Base-by-base conservation (phyloP, 2,797 vertebrate genomes). In the Mormyrops attenuatus region DNA sequence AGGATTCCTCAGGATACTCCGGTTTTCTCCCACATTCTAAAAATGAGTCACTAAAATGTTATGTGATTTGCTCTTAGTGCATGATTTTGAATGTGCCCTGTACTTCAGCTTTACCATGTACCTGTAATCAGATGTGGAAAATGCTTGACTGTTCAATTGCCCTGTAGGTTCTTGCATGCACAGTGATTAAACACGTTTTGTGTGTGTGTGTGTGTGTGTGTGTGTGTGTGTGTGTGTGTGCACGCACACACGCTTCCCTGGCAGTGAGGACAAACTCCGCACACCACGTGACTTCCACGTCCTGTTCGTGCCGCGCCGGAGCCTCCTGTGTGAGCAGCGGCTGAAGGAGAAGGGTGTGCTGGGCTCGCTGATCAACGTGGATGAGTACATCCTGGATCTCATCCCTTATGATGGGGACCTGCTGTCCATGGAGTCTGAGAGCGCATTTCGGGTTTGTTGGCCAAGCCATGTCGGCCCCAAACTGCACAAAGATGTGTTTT, bases 371-470 rank as follows among this genome's bases (percentile, higher is more conserved):
- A 96, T 96, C 92, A 97, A 98, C 90, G 96, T 97, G 0, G 98
- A 99, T 5, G 98, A 99, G 92, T 99, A 99, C 89, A 98, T 98
- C 91, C 95, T 99, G 69, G 98, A 99, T 92, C 93, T 99, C 86
- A 99, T 99, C 88, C 99, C 99, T 2, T 99, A 98, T 2, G 99
- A 99, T 0, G 97, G 98, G 2, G 98, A 99, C 92, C 96, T 99
- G 91, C 96, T 99, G 15, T 99, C 99, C 92, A 99, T 99, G 99
- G 99, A 99, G 91, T 98, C 98, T 0, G 98, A 99, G 93, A 96
- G 96, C 0, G 97, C 98, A 0, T 99, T 99, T 93, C 97, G 97
- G 96, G 99, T 99, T 92, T 22, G 95, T 38, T 88, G 13, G 20
- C 49, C 22, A 44, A 15, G 30, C 26, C 34, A 1, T 8, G 17